These are phyloP conservation scores for Chiroxiphia lanceolata DNA, from an alignment of 2,797 vertebrate species.

Conservation along the genomic window DNA sequence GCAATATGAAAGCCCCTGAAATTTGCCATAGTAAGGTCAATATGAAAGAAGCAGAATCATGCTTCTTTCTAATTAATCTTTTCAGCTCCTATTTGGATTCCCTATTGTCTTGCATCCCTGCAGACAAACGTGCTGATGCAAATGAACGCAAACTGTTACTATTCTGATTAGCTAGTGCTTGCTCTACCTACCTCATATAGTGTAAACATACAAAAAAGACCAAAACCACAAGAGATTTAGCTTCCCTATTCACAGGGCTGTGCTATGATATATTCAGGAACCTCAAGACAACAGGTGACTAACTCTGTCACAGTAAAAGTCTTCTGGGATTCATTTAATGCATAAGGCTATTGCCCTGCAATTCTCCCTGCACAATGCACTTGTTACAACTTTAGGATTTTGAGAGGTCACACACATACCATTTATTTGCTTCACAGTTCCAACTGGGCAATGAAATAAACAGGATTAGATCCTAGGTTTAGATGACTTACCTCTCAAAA, in stretches of 20 bases:
- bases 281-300: background rate
- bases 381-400: background rate
- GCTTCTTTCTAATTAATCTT: background rate
- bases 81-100: background rate
- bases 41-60: background rate
- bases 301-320: background rate
- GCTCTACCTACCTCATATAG: background rate
- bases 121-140: background rate
- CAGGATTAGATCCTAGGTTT: background rate
- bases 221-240: background rate
- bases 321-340: background rate
- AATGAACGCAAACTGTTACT: background rate
- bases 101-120: background rate
- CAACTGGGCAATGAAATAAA: background rate
- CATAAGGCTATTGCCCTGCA: background rate
- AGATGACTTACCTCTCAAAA: background rate
- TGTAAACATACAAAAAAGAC: background rate
- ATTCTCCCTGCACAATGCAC: background rate
- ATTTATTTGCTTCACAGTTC: background rate
- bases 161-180: background rate
- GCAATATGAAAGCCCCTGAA: background rate
- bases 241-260: background rate
- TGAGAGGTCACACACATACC: background rate
- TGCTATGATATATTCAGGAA: background rate
- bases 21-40: background rate